Conservation (phyloP, 1,140 invertebrate species). For the Hycleus cichorii region DNA sequence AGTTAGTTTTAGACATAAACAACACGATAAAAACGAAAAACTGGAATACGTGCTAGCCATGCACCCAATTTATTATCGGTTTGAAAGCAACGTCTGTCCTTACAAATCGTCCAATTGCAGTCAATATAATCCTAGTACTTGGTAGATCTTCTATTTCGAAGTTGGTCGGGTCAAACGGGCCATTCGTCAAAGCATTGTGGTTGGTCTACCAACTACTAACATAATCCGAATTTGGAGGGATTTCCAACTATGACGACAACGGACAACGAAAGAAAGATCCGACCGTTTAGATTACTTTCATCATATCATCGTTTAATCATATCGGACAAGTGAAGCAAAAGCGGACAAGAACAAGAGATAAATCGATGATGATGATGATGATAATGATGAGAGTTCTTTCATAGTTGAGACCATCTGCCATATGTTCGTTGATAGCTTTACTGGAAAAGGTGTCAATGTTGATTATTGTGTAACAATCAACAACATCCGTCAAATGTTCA, state of each 20-base stretch:
- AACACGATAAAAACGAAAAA: neutral
- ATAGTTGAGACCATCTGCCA: neutral
- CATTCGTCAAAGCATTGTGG: conserved; percentile 11
- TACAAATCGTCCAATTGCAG: neutral
- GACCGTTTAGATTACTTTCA: conserved; percentile 7
- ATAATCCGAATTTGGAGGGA: conserved; percentile 3
- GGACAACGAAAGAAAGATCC: neutral
- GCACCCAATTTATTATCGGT: neutral
- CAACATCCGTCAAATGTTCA: too few species aligned
- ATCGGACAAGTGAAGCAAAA: neutral
- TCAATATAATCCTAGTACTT: neutral
- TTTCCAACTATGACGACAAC: neutral
- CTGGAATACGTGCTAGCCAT: neutral
- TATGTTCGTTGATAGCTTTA: neutral
- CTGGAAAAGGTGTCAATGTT: too few species aligned
- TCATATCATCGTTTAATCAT: conserved; percentile 11
- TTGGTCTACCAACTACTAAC: neutral
- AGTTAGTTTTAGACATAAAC: neutral
- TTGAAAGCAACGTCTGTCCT: neutral
- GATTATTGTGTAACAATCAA: too few species aligned
- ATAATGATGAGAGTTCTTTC: too few species aligned
- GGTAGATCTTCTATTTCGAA: conserved; percentile 3
- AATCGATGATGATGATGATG: neutral
- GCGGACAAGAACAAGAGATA: neutral
- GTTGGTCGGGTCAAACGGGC: conserved; percentile 6